Evolutionary conservation across 2,888 invertebrate genomes (phyloP).

Genomic region (Tolmerus cingulatus): DNA sequence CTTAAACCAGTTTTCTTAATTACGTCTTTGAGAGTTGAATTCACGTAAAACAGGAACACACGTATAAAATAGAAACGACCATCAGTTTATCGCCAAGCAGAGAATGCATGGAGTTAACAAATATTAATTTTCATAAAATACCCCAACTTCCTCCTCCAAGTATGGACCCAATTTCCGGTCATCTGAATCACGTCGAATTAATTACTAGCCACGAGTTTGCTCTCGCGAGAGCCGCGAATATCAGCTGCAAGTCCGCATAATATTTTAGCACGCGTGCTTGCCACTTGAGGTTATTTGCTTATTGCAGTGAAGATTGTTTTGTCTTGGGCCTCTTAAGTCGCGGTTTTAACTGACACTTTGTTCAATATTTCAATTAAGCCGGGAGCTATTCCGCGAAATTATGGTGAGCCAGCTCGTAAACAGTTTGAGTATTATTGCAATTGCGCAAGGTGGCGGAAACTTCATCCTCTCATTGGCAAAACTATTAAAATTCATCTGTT

Average conservation of each 20-base stretch:
- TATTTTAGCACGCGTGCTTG: not conserved
- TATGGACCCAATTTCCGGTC: constrained; percentile 14
- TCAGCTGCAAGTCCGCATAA: not conserved
- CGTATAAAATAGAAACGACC: not conserved
- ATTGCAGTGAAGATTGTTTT: not conserved
- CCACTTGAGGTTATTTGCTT: not conserved
- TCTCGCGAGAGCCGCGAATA: not conserved
- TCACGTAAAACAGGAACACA: not conserved
- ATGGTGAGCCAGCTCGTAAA: not conserved
- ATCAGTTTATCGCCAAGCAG: not conserved
- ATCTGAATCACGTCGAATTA: not conserved
- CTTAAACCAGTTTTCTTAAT: not conserved
- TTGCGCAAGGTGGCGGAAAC: not conserved
- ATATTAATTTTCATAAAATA: not conserved
- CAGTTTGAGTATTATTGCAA: not conserved
- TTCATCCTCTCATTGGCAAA: not conserved
- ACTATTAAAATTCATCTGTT: not conserved
- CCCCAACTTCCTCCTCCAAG: not conserved
- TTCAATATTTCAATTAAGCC: constrained; percentile 7
- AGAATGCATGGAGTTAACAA: not conserved
- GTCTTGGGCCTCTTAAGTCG: not conserved
- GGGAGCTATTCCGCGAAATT: not conserved
- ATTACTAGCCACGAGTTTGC: not conserved
- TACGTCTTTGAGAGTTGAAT: not conserved
- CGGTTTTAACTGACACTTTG: not conserved